Percentiles rank a stretch among this genome's conserved stretches.
Conservation (phyloP, 1,140 invertebrate genomes). For the Nymphalis io region DNA sequence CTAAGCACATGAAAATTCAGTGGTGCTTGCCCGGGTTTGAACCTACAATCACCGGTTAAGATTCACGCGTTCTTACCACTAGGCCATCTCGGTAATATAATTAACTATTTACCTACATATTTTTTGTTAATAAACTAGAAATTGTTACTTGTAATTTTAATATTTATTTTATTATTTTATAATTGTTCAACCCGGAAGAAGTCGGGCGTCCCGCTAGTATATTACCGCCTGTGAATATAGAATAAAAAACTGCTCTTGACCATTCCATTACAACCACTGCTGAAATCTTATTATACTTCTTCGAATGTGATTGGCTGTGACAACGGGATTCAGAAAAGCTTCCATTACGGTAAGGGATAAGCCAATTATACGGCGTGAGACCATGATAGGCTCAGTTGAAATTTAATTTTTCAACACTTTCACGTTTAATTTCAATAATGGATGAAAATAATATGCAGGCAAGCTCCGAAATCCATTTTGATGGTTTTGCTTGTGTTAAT, state of each 20-base stretch:
- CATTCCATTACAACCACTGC: not conserved
- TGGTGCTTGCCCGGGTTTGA: too few relatives aligned
- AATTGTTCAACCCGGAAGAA: too few relatives aligned
- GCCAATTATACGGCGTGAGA: constrained; percentile 55
- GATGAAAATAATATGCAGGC: constrained; percentile 48
- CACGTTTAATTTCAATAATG: constrained; percentile 60
- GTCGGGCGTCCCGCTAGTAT: too few relatives aligned
- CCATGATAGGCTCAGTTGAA: constrained; percentile 54
- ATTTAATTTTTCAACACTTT: constrained; percentile 70
- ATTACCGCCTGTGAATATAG: not conserved
- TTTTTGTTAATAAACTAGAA: too few relatives aligned
- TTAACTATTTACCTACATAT: too few relatives aligned
- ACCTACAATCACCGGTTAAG: too few relatives aligned
- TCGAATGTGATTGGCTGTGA: constrained; percentile 47
- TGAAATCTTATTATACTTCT: constrained; percentile 26
- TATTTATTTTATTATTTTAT: too few relatives aligned
- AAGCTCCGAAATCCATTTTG: constrained; percentile 33
- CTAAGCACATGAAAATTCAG: too few relatives aligned
- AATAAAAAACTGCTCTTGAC: constrained; percentile 2
- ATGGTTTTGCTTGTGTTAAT: too few relatives aligned
- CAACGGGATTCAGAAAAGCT: constrained; percentile 44
- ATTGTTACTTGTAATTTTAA: too few relatives aligned
- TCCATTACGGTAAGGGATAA: constrained; percentile 59
- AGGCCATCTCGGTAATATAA: too few relatives aligned
- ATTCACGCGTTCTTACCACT: too few relatives aligned